Conservation (phyloP, 1,140 invertebrate species). For the Vanessa tameamea region DNA sequence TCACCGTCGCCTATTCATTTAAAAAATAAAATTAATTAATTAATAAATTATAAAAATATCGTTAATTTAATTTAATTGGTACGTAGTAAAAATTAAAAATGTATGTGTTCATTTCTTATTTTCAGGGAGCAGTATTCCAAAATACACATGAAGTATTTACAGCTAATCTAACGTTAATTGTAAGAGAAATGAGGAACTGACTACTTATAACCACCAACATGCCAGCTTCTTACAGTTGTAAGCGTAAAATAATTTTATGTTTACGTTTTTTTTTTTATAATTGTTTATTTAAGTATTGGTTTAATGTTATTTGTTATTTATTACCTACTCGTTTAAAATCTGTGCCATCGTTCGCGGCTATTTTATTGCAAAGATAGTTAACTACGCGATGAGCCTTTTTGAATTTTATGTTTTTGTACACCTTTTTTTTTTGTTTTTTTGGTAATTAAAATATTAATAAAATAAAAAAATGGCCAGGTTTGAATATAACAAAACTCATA, state of each 20-base stretch:
- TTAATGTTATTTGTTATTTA: background rate
- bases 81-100: constrained; percentile 32
- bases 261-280: background rate
- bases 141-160: constrained; percentile 78
- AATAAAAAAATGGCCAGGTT: too few species aligned
- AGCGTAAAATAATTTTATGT: constrained; percentile 62
- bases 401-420: background rate
- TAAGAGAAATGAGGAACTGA: constrained; percentile 75
- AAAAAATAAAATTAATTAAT: too few species aligned
- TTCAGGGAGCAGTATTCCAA: constrained; percentile 78
- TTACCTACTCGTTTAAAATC: background rate
- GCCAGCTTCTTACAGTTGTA: constrained; percentile 62
- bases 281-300: constrained; percentile 1
- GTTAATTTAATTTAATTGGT: background rate
- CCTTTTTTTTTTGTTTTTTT: background rate
- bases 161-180: constrained; percentile 71
- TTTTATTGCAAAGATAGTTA: background rate
- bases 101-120: constrained; percentile 61
- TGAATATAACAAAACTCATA: too few species aligned
- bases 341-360: background rate
- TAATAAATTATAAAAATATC: background rate
- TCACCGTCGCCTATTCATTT: constrained; percentile 30
- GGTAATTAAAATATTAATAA: background rate
- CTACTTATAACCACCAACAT: constrained; percentile 64
- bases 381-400: background rate